These are phyloP conservation scores for Megamerina dolium DNA, from an alignment of 2,888 invertebrate genomes.

Conservation along the genomic window DNA sequence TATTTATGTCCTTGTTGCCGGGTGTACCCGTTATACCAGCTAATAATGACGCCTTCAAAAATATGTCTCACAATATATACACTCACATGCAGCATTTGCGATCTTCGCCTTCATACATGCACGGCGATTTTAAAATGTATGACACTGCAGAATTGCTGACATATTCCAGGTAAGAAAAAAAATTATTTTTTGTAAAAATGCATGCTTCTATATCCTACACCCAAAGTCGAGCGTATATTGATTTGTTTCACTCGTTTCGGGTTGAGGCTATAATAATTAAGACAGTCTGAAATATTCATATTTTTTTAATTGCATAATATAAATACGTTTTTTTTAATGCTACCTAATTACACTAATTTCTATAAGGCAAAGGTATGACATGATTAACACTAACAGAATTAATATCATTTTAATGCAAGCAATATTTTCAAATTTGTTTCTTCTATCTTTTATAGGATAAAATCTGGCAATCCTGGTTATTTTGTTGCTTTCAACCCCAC, in stretches of 20 bases:
- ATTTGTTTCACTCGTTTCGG: too few species aligned
- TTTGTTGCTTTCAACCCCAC: constrained; percentile 66
- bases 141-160: constrained; percentile 55
- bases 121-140: constrained; percentile 54
- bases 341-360: background rate
- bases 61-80: constrained; percentile 26
- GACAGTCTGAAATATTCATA: too few species aligned
- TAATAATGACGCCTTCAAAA: constrained; percentile 21
- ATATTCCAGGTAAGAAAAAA: constrained; percentile 59
- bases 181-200: background rate
- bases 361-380: constrained; percentile 35
- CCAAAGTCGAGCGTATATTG: too few species aligned
- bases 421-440: too few species aligned
- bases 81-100: constrained; percentile 48
- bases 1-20: constrained; percentile 70
- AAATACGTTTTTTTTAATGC: background rate
- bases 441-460: constrained; percentile 61
- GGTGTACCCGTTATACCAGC: constrained; percentile 64
- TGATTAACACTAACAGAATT: background rate
- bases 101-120: constrained; percentile 57
- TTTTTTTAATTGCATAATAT: background rate
- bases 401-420: too few species aligned
- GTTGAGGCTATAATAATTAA: too few species aligned
- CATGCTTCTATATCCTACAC: too few species aligned
- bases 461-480: constrained; percentile 69